Base-by-base conservation (phyloP, 1,140 invertebrate genomes). In the Brachionus paranguensis region DNA sequence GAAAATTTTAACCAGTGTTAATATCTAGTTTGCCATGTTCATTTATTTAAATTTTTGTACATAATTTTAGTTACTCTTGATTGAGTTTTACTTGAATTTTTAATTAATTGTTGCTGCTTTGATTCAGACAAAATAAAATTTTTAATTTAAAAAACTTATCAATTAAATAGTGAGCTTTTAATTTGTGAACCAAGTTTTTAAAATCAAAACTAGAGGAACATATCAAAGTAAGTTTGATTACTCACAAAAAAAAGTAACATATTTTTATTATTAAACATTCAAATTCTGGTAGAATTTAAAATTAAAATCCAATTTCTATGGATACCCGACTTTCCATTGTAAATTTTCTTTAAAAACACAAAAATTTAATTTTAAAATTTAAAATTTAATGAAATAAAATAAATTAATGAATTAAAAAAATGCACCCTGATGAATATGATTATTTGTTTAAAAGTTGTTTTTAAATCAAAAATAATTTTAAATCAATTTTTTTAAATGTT, bases 401-500 rank as follows among this genome's bases (percentile, higher is more conserved):
- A 47, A 12, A 3, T 33, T 4, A 33, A 33, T 0, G 3, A 47
- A 47, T 60, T 60, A 24, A 24, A 60, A n/a, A 60, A 53, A 53
- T 60, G 53, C 10, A 60, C 10, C 53, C 14, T 17, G 68, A 72
- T 72, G 68, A 20, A 43, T 72, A 72, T 41, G 68, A 72, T 43
- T 72, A 72, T 43, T 47, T 72, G 24, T 72, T 72, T 17, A 72
- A 72, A 72, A 72, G 68, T 72, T 43, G 41, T 43, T 72, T 72
- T 72, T 72, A 12, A 72, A 72, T 10, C 3, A 0, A 43, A 43
- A 17, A n/a, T 20, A 10, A 72, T 8, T 43, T 20, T 8, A 47
- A 17, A n/a, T 72, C 10, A 10, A 8, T 20, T 14, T 72, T 43
- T 17, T 41, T 72, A 20, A 43, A 17, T 91, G 91, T 99, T 88